Conservation (phyloP, 2,113 vertebrate species). For the Poeciliopsis prolifica region DNA sequence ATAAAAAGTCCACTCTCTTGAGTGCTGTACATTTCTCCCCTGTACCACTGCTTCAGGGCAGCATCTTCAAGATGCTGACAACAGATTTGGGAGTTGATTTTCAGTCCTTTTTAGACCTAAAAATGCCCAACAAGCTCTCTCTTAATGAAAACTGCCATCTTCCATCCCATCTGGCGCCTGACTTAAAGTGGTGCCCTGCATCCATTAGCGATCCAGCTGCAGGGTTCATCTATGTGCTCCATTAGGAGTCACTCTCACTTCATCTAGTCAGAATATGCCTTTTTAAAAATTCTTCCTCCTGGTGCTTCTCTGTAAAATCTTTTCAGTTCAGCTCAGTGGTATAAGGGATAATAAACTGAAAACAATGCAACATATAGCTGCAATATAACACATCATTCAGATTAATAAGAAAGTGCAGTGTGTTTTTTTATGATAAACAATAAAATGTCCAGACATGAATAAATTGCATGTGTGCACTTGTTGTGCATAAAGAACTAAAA, state of each 20-base stretch:
- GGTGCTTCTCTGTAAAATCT: not conserved
- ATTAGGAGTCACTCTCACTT: slow-evolving; percentile 1
- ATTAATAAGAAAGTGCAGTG: not conserved
- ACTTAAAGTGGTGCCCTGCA: slow-evolving; percentile 1
- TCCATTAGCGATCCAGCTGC: slow-evolving; percentile 6
- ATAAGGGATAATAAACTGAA: too few relatives aligned
- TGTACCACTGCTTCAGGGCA: not conserved
- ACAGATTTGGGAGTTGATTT: not conserved
- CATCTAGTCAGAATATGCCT: not conserved
- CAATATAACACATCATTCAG: not conserved
- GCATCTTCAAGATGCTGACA: not conserved
- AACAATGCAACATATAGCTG: not conserved
- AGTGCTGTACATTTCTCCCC: not conserved
- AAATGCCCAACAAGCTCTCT: not conserved
- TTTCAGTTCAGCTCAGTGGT: not conserved
- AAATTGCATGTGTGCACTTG: not conserved
- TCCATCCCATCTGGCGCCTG: slow-evolving; percentile 1
- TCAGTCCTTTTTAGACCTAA: not conserved
- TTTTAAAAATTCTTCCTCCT: slow-evolving; percentile 1
- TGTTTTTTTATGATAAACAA: slow-evolving; percentile 1
- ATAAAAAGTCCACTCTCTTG: not conserved
- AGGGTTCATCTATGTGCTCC: not conserved
- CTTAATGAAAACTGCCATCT: slow-evolving; percentile 4
- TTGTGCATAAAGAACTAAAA: too few relatives aligned
- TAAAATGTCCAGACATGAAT: not conserved